Base-by-base conservation (phyloP, 2,797 vertebrate species). In the Anabacerthia variegaticeps region DNA sequence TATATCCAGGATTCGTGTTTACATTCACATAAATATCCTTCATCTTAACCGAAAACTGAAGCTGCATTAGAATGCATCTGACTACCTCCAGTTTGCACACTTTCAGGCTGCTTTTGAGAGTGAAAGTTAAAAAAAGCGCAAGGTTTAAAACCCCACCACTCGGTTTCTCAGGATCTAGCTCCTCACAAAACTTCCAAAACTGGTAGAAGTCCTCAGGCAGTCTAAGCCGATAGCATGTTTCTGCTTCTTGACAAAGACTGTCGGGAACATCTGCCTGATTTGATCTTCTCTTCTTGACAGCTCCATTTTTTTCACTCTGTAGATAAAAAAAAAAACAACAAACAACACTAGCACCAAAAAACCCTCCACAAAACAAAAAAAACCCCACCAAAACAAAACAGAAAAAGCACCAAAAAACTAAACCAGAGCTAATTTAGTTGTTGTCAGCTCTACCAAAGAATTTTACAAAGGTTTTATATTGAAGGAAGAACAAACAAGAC, bases 121-220 rank as follows among this genome's bases (percentile, higher is more conserved):
- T 4, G 3, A 54, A 77, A 56, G 34, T 59, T 28, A 86, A 30
- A 80, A 82, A 22, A 73, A 1, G 4, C 3, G 5, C 3, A 86
- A 67, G 62, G 49, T 17, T 61, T 41, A 18, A 79, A 83, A 85
- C 88, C 97, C 84, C 97, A 99, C 99, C 99, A 93, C 98, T 94
- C 26, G 99, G 99, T 76, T 98, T 97, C 88, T 98, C 98, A 24
- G 98, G 97, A 91, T 98, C 93, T 68, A 99, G 97, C 2, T 98
- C 98, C 84, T 98, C 98, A 97, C 99, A 99, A 95, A 99, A 99
- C 72, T 98, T 98, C 99, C 99, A 99, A 78, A 99, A 99, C 67
- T 99, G 98, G 89, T 98, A 99, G 92, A 99, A 98, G 92, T 99
- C 99, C 81, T 99, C 98, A 39, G 99, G 99, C 97, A 99, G 98